Percentiles rank a stretch among this genome's conserved stretches.
These are phyloP conservation scores for Aphis craccivora DNA, from an alignment of 1,140 invertebrate genomes.

Conservation along the genomic window DNA sequence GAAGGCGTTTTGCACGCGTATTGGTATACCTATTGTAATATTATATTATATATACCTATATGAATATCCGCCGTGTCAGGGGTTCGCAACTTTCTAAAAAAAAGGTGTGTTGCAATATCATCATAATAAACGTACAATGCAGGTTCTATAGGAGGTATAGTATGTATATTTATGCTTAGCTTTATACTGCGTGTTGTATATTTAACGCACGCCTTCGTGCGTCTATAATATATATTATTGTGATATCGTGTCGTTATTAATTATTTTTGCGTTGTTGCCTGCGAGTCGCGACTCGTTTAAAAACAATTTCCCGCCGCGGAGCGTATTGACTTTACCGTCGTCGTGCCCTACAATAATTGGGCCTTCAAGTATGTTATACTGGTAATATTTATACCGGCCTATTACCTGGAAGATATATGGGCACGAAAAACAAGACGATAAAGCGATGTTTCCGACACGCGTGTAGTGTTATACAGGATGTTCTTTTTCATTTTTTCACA, in stretches of 20 bases:
- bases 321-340: not conserved
- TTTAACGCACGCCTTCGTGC: not conserved
- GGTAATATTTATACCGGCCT: not conserved
- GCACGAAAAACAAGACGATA: not conserved
- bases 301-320: not conserved
- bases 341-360: not conserved
- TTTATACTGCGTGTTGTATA: not conserved
- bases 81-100: constrained; percentile 17
- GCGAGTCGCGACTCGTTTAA: not conserved
- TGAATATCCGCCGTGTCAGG: not conserved
- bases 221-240: not conserved
- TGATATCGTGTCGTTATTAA: not conserved
- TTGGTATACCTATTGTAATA: not conserved
- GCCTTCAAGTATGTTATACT: not conserved
- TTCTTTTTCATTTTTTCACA: not conserved
- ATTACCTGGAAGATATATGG: not conserved
- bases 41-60: not conserved
- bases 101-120: not conserved
- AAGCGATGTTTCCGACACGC: not conserved
- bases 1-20: not conserved
- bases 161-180: not conserved
- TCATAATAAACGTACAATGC: not conserved
- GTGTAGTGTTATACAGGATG: not conserved
- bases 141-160: not conserved
- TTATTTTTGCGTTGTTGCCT: constrained; percentile 3